Conservation (phyloP, 2,888 invertebrate genomes). For the Osmoderma eremita region DNA sequence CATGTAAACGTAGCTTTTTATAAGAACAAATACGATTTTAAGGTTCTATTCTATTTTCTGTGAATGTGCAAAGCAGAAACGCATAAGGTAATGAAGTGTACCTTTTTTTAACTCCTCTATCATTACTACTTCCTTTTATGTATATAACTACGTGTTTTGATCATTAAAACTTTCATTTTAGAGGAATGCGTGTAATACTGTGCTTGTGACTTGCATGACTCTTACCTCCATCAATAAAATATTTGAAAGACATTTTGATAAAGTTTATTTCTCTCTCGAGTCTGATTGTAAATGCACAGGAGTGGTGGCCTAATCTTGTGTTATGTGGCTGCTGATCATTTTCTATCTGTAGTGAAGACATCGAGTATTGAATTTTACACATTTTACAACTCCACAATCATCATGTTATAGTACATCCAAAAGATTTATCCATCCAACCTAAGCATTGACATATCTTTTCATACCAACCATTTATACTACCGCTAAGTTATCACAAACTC, state of each 20-base stretch:
- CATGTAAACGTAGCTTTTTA: no score
- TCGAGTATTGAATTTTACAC: no score
- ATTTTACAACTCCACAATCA: neutral
- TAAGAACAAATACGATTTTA: no score
- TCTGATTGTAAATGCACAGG: constrained; percentile 1
- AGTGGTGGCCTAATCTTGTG: neutral
- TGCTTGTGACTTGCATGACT: constrained; percentile 57
- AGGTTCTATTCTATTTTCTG: no score
- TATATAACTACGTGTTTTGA: constrained; percentile 29
- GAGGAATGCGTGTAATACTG: constrained; percentile 54
- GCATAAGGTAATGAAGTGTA: constrained; percentile 1
- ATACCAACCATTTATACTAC: no score
- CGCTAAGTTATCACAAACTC: no score
- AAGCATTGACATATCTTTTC: no score
- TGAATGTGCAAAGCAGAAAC: neutral
- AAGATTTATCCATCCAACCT: no score
- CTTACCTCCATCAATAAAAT: constrained; percentile 33
- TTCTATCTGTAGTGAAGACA: constrained; percentile 7
- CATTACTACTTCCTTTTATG: constrained; percentile 13
- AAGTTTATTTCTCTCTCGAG: constrained; percentile 2
- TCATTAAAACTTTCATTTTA: constrained; percentile 41
- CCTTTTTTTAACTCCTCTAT: neutral
- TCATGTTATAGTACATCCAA: no score
- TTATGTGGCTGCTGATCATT: constrained; percentile 27
- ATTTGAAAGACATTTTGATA: neutral